phyloP scores from a whole-genome alignment of 2,797 vertebrate genomes.

The Pantherophis vulpinus region DNA sequence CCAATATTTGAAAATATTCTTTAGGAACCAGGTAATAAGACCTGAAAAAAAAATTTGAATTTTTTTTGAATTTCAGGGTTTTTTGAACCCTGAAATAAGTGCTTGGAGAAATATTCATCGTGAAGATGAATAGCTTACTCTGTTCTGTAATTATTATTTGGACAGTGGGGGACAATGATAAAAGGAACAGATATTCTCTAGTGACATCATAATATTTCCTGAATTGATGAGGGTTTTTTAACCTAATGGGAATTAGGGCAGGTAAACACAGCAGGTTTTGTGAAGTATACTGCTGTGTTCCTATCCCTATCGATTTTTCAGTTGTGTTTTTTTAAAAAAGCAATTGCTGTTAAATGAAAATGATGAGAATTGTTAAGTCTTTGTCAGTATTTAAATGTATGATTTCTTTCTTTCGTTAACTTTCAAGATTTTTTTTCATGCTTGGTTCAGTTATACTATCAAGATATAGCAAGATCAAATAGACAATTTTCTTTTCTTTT shows the following conservation, averaged over 20 bases:
- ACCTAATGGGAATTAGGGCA: background rate
- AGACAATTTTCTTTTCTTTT: background rate
- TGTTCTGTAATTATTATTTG: background rate
- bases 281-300: background rate
- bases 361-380: background rate
- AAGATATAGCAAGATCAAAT: background rate
- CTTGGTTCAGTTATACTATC: background rate
- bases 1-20: background rate
- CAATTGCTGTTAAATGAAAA: background rate
- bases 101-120: background rate
- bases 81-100: too few species aligned
- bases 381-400: background rate
- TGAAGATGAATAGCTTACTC: background rate
- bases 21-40: background rate
- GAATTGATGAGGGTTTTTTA: background rate
- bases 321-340: too few species aligned
- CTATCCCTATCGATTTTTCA: background rate
- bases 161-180: background rate
- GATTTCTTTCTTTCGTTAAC: background rate
- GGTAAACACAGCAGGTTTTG: background rate
- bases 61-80: too few species aligned
- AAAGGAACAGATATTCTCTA: too few species aligned
- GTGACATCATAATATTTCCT: background rate
- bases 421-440: background rate
- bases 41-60: too few species aligned